Evolutionary conservation across 2,888 invertebrate genomes (phyloP), one percentile per base, ranked within the genome.

Genomic region (Clitarchus hookeri): DNA sequence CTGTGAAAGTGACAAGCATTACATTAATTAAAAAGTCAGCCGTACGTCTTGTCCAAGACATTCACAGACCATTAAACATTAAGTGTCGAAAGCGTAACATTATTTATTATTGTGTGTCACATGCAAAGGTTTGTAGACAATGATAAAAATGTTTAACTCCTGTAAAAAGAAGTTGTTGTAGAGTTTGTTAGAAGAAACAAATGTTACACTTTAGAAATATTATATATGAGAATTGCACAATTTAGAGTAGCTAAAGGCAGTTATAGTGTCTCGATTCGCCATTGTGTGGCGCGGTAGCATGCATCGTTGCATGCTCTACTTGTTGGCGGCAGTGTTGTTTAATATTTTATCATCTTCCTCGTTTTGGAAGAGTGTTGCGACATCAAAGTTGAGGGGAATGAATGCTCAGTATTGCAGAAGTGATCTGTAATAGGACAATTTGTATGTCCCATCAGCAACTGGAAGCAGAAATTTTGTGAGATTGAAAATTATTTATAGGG

Each of bases 291-390:
- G 65, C 8, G 65, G 19, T 65, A n/a, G 65, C 65, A 6, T n/a
- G 65, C 65, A 65, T 65, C 65, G 65, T 65, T n/a, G 65, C n/a
- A n/a, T 23, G 65, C 65, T 65, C 13, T 65, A 65, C 16, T 65
- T 65, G 65, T 65, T 65, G 65, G 65, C 65, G 65, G 36, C 65
- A 12, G 65, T 65, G 65, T 65, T 65, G n/a, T 65, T 65, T 65
- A 65, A 65, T 65, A 65, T 65, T 65, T 65, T 65, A 65, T 65
- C 65, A 65, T 65, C 65, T 65, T 65, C 65, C 65, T 65, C 65
- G n/a, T n/a, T n/a, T 48, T 65, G 65, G 65, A 65, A 65, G 65
- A 65, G n/a, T n/a, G 65, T 65, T 65, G 65, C 16, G n/a, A 65
- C 13, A 9, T 65, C 65, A n/a, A 65, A 48, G 48, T 13, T 2